These are phyloP conservation scores for Drosophila longiperda DNA, from an alignment of 2,888 invertebrate genomes.

Conservation along the genomic window DNA sequence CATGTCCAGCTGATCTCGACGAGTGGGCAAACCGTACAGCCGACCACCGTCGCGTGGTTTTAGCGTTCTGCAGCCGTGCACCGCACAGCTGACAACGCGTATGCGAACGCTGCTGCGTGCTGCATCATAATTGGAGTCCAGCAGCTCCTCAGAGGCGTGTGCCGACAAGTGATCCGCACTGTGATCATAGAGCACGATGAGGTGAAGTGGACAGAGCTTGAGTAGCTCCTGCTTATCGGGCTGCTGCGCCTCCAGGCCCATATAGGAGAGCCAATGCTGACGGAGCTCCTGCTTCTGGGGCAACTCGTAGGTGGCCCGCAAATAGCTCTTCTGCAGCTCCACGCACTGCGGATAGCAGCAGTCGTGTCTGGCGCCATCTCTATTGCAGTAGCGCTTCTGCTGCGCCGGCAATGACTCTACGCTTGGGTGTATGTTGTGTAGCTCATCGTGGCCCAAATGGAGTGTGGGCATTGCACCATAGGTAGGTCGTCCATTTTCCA, in stretches of 20 bases:
- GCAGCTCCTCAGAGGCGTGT: conserved; percentile 17
- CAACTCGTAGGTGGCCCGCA: conserved; percentile 46
- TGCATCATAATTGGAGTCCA: conserved; percentile 45
- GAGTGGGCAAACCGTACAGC: conserved; percentile 66
- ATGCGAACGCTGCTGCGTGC: conserved; percentile 54
- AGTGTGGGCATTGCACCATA: conserved; percentile 70
- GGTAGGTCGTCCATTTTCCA: conserved; percentile 43
- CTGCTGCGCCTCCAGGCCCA: conserved; percentile 34
- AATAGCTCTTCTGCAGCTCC: conserved; percentile 48
- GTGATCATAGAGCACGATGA: conserved; percentile 60
- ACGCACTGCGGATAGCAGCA: conserved; percentile 70
- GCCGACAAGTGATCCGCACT: conserved; percentile 44
- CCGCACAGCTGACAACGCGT: conserved; percentile 57
- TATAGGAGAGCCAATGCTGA: conserved; percentile 43
- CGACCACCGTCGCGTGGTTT: conserved; percentile 56
- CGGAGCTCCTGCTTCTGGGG: conserved; percentile 53
- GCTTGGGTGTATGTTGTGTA: conserved; percentile 32
- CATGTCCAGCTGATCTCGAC: conserved; percentile 60
- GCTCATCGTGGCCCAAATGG: conserved; percentile 61
- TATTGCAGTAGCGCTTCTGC: conserved; percentile 26
- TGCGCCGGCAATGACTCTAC: background rate
- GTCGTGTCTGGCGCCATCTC: conserved; percentile 13
- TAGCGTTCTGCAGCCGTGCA: conserved; percentile 54
- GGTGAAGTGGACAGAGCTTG: conserved; percentile 70
- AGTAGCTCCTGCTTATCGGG: background rate